A percentile compares a stretch with the other conserved stretches of the same genome.
Conservation (phyloP, 1,140 invertebrate genomes). For the Drosophila dunni region DNA sequence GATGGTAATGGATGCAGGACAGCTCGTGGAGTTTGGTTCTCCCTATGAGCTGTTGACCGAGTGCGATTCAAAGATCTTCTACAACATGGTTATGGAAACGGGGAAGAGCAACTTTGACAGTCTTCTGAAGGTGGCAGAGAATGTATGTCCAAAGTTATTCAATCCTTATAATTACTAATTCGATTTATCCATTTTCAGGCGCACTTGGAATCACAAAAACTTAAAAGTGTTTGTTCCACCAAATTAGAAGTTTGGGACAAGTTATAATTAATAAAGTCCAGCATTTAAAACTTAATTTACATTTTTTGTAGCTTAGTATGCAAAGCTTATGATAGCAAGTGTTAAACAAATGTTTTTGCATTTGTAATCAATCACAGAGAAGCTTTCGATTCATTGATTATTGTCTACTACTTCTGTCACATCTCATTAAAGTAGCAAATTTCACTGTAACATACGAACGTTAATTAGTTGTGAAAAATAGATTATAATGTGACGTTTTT, state of each 20-base stretch:
- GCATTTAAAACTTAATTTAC: not conserved
- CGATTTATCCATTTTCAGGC: not conserved
- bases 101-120: constrained; percentile 86
- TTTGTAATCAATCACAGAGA: not conserved
- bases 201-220: constrained; percentile 6
- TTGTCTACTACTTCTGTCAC: not conserved
- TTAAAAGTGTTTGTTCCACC: constrained; percentile 67
- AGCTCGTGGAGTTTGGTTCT: constrained; percentile 81
- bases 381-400: not conserved
- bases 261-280: not conserved
- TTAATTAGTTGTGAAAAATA: not conserved
- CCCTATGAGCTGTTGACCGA: constrained; percentile 86
- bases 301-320: not conserved
- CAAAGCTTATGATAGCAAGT: not conserved
- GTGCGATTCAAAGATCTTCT: constrained; percentile 85
- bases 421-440: not conserved
- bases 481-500: not conserved
- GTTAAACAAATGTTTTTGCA: not conserved
- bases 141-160: constrained; percentile 62
- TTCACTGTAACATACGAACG: not conserved
- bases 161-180: not conserved
- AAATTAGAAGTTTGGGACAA: constrained; percentile 54
- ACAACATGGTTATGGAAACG: constrained; percentile 88
- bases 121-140: constrained; percentile 87
- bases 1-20: constrained; percentile 62